A percentile compares a stretch with the other conserved stretches of the same genome.
Conservation (phyloP, 2,888 invertebrate genomes). For the Agonum fuliginosum region DNA sequence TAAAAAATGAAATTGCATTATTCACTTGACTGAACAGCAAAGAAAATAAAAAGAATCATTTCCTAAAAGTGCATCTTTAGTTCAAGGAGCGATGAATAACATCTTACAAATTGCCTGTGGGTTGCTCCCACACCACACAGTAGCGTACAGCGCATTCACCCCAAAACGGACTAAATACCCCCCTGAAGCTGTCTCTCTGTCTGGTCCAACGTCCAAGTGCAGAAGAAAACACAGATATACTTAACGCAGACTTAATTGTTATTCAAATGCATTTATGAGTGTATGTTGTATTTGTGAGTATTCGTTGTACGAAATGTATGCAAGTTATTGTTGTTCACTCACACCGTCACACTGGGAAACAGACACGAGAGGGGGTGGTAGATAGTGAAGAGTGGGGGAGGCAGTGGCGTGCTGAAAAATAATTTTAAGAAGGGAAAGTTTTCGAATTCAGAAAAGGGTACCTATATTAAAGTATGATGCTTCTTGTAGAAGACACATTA, state of each 20-base stretch:
- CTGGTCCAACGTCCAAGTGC: background rate
- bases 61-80: too few species aligned
- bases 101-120: too few species aligned
- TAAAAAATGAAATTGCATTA: too few species aligned
- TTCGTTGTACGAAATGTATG: constrained; percentile 31
- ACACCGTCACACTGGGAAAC: too few species aligned
- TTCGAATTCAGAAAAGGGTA: too few species aligned
- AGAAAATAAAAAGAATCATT: too few species aligned
- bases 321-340: constrained; percentile 29
- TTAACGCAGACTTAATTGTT: constrained; percentile 19
- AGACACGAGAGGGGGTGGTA: background rate
- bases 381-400: background rate
- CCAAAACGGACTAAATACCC: constrained; percentile 4
- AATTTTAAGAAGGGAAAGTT: background rate
- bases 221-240: background rate
- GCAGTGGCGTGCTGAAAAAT: background rate
- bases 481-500: too few species aligned
- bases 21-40: too few species aligned
- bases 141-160: constrained; percentile 30
- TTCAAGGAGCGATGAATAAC: constrained; percentile 8
- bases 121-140: background rate
- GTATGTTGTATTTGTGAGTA: too few species aligned
- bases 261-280: constrained; percentile 8
- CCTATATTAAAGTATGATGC: too few species aligned
- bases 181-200: background rate